phyloP scores from a whole-genome alignment of 1,140 invertebrate genomes.

The Zophobas atratus region DNA sequence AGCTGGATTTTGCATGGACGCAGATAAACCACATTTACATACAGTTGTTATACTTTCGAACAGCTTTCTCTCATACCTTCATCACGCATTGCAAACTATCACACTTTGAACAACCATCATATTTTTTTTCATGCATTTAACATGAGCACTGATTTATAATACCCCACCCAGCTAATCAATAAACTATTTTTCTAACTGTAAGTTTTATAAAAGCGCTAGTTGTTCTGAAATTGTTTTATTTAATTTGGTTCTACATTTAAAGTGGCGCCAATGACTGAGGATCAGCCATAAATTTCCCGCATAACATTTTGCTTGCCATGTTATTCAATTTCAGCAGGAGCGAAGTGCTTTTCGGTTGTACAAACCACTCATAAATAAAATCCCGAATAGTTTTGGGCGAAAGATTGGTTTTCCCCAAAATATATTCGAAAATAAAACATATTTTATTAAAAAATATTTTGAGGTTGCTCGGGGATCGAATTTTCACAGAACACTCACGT shows the following conservation, averaged over 20 bases:
- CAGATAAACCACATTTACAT: constrained; percentile 34
- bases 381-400: constrained; percentile 31
- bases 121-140: too few species aligned
- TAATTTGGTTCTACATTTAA: constrained; percentile 17
- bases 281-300: constrained; percentile 33
- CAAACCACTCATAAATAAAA: constrained; percentile 43
- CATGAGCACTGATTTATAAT: too few species aligned
- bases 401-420: constrained; percentile 19
- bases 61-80: constrained; percentile 26
- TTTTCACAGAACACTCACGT: too few species aligned
- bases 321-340: constrained; percentile 43
- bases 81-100: too few species aligned
- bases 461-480: too few species aligned
- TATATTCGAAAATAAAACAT: constrained; percentile 1
- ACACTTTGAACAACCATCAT: too few species aligned
- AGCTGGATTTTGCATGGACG: constrained; percentile 15
- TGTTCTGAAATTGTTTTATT: not conserved
- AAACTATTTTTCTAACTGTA: too few species aligned
- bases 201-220: too few species aligned
- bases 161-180: too few species aligned
- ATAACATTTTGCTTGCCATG: constrained; percentile 41
- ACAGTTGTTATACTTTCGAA: constrained; percentile 21
- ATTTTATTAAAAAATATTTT: not conserved
- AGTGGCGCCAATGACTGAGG: constrained; percentile 33
- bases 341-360: constrained; percentile 42